Conservation (phyloP, 2,797 vertebrate genomes). For the Oryzias dopingdopingensis region DNA sequence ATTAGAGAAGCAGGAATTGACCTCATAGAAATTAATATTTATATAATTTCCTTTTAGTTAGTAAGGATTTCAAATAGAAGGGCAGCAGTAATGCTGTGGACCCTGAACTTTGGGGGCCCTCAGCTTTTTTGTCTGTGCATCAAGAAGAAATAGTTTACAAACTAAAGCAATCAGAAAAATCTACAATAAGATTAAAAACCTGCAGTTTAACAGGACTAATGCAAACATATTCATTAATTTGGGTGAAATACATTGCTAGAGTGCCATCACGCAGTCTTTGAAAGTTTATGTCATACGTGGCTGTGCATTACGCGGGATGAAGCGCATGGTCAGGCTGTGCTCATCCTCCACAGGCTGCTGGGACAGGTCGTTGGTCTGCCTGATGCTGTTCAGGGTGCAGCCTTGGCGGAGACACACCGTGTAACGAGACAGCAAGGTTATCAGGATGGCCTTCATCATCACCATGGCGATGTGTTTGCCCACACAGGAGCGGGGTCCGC, state of each 20-base stretch:
- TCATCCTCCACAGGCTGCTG: constrained; percentile 85
- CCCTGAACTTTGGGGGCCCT: too few relatives aligned
- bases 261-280: background rate
- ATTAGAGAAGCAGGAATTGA: too few relatives aligned
- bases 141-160: too few relatives aligned
- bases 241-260: background rate
- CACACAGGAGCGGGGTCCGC: constrained; percentile 90
- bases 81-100: too few relatives aligned
- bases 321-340: constrained; percentile 83
- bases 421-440: constrained; percentile 85
- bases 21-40: too few relatives aligned
- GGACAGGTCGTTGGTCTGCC: constrained; percentile 87
- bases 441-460: constrained; percentile 94
- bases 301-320: constrained; percentile 74
- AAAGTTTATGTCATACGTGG: constrained; percentile 7
- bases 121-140: too few relatives aligned
- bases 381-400: constrained; percentile 80
- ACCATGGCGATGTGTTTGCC: constrained; percentile 96
- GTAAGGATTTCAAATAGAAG: too few relatives aligned
- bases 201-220: too few relatives aligned
- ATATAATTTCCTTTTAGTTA: too few relatives aligned
- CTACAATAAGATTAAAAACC: too few relatives aligned
- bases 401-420: constrained; percentile 79
- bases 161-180: too few relatives aligned
- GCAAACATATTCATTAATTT: too few relatives aligned